Percentiles rank a stretch among this genome's conserved stretches.
phyloP scores from a whole-genome alignment of 23 tunicate genomes.

The Pegea sp. region DNA sequence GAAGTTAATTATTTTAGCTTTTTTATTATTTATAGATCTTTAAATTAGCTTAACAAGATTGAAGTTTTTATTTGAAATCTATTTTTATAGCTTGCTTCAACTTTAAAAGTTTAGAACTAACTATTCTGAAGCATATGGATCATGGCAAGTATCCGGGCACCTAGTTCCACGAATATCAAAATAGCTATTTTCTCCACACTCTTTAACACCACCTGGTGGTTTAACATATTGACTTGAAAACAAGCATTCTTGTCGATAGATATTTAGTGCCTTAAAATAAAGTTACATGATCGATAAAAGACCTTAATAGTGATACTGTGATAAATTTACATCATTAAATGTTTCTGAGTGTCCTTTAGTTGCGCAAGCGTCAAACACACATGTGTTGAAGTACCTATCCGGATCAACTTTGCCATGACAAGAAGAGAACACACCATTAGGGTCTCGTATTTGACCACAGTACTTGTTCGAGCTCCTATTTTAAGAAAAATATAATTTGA shows the following conservation, averaged over 20 bases:
- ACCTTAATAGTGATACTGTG: neutral
- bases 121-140: constrained; percentile 37
- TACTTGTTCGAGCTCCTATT: neutral
- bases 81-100: too few relatives aligned
- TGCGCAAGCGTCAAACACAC: neutral
- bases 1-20: too few relatives aligned
- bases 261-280: neutral
- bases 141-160: constrained; percentile 22
- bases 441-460: neutral
- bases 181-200: constrained; percentile 22
- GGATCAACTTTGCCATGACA: neutral
- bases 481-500: neutral
- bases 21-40: too few relatives aligned
- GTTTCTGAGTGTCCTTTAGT: neutral
- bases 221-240: neutral
- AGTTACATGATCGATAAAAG: neutral
- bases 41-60: too few relatives aligned
- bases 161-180: constrained; percentile 33
- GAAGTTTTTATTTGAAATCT: too few relatives aligned
- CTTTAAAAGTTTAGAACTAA: too few relatives aligned
- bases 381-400: neutral
- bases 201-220: neutral
- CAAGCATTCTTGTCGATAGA: neutral
- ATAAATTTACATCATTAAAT: neutral
- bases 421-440: neutral